Evolutionary conservation across 2,113 vertebrate species (phyloP).

Genomic region (Struthidea cinerea): DNA sequence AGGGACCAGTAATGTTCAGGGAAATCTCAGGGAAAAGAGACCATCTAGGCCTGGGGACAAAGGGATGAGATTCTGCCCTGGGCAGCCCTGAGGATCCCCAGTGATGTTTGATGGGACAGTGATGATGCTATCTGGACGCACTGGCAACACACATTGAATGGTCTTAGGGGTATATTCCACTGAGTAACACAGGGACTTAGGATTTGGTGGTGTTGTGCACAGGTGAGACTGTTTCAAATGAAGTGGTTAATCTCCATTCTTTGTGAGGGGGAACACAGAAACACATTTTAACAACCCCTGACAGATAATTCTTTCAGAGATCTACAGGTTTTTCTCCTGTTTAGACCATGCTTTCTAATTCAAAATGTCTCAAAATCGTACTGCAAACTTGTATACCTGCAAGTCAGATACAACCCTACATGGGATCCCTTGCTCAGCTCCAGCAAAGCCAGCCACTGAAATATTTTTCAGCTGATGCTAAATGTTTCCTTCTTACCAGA

Average conservation of each 20-base stretch:
- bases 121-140: not conserved
- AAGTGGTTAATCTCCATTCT: not conserved
- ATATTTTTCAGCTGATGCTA: not conserved
- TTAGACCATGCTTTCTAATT: not conserved
- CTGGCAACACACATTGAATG: not conserved
- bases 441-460: not conserved
- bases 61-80: not conserved
- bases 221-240: not conserved
- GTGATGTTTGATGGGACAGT: not conserved
- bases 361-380: not conserved
- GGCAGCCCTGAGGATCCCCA: not conserved
- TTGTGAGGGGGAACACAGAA: not conserved
- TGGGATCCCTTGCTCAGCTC: not conserved
- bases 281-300: not conserved
- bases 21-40: not conserved
- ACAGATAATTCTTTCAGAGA: not conserved
- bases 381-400: not conserved
- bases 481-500: not conserved
- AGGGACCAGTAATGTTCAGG: not conserved
- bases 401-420: not conserved
- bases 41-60: not conserved
- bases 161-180: not conserved
- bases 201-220: not conserved
- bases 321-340: not conserved
- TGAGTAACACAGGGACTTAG: not conserved